Conservation (phyloP, 2,113 vertebrate genomes). For the Channa maculata region DNA sequence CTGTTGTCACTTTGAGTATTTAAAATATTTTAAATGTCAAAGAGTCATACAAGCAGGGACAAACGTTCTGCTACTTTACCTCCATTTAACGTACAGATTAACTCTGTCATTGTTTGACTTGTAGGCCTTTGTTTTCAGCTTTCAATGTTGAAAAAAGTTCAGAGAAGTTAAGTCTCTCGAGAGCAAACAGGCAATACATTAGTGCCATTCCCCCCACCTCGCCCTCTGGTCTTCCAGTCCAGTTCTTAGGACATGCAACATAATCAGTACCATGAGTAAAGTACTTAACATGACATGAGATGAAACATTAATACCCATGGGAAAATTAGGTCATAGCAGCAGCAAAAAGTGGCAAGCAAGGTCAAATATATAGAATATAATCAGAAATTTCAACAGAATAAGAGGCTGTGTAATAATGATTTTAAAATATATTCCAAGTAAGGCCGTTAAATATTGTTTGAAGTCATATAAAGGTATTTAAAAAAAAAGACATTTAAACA, state of each 20-base stretch:
- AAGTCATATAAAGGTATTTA: too few species aligned
- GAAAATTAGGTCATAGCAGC: neutral
- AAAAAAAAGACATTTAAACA: neutral
- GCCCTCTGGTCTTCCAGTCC: too few species aligned
- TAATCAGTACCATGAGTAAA: neutral
- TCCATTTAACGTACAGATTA: neutral
- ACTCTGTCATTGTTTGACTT: neutral
- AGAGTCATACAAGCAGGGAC: too few species aligned
- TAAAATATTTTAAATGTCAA: too few species aligned
- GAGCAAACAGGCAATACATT: slow-evolving; percentile 5
- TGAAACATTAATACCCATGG: neutral
- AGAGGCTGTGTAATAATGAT: neutral
- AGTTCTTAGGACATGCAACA: neutral
- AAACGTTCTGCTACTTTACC: neutral
- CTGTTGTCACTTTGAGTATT: neutral
- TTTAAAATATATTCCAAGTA: too few species aligned
- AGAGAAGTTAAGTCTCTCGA: slow-evolving; percentile 1
- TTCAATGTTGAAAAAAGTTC: neutral
- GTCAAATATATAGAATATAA: too few species aligned
- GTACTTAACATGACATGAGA: neutral
- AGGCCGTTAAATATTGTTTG: too few species aligned
- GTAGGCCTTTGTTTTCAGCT: neutral
- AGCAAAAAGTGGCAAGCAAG: too few species aligned
- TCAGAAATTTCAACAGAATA: neutral
- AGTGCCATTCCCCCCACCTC: neutral